These are phyloP conservation scores for Heterodera carotae DNA, from an alignment of 1,140 invertebrate species.

Conservation along the genomic window DNA sequence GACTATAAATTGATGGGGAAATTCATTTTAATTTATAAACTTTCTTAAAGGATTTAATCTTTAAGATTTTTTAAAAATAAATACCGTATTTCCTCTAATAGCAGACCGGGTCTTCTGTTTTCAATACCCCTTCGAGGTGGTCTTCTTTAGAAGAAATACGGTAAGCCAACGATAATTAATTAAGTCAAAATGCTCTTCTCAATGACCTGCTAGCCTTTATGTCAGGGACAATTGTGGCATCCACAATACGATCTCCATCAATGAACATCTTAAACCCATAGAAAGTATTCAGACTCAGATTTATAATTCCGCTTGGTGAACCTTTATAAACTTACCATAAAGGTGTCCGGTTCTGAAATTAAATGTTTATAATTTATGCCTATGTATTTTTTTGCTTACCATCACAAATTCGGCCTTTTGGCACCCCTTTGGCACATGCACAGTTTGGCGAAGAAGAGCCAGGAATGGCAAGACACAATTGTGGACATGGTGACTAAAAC, in stretches of 20 bases:
- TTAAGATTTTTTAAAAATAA: too few relatives aligned
- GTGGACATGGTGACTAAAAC: constrained; percentile 75
- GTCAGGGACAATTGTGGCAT: constrained; percentile 61
- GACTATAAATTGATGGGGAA: constrained; percentile 7
- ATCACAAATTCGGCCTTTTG: constrained; percentile 74
- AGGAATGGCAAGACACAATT: constrained; percentile 91
- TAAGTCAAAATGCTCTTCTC: neutral
- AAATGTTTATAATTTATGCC: too few relatives aligned
- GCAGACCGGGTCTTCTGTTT: too few relatives aligned
- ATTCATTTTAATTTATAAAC: too few relatives aligned
- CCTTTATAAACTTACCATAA: too few relatives aligned
- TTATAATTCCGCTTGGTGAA: too few relatives aligned
- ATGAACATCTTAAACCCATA: constrained; percentile 77
- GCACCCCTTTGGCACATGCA: constrained; percentile 84
- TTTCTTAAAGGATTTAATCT: too few relatives aligned
- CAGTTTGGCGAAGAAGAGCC: constrained; percentile 72
- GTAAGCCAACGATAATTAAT: too few relatives aligned
- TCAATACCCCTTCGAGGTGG: too few relatives aligned
- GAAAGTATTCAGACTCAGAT: too few relatives aligned
- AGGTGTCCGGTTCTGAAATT: neutral
- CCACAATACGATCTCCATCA: constrained; percentile 77
- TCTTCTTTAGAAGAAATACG: too few relatives aligned
- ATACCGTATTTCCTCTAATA: too few relatives aligned
- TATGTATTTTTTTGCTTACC: constrained; percentile 26
- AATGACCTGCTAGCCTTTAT: constrained; percentile 46